phyloP scores from a whole-genome alignment of 2,888 invertebrate genomes.

The Agrotis ipsilon region DNA sequence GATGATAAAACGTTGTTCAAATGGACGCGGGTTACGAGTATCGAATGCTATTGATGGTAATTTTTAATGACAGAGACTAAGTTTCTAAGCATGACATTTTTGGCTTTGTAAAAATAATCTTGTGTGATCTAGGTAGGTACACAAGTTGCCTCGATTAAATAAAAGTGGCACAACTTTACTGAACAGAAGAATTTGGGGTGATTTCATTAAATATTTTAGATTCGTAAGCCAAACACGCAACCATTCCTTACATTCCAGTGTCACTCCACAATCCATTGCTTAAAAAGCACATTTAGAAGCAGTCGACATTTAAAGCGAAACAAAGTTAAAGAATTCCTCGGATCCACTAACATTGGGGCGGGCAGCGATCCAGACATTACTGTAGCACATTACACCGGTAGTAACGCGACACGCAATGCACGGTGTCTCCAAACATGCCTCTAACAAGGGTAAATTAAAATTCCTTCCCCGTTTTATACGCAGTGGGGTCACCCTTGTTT shows the following conservation, averaged over 20 bases:
- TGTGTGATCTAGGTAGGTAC: too few species aligned
- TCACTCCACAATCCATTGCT: constrained; percentile 37
- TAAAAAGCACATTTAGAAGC: constrained; percentile 44
- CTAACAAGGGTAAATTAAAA: constrained; percentile 88
- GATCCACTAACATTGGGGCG: constrained; percentile 44
- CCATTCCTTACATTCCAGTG: constrained; percentile 29
- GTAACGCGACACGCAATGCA: constrained; percentile 64
- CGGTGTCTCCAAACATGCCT: constrained; percentile 70
- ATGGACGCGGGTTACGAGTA: constrained; percentile 23
- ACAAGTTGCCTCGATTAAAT: too few species aligned
- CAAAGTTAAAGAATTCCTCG: constrained; percentile 62
- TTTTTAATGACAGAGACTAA: constrained; percentile 3
- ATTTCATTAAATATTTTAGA: constrained; percentile 1
- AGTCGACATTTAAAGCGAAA: constrained; percentile 48
- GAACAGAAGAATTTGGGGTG: background rate
- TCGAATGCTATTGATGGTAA: constrained; percentile 54
- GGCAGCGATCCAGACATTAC: constrained; percentile 63
- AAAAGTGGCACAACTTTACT: too few species aligned
- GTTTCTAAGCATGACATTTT: too few species aligned
- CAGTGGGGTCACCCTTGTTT: constrained; percentile 73
- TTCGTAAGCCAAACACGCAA: background rate
- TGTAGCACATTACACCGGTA: constrained; percentile 66
- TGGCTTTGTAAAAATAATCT: too few species aligned
- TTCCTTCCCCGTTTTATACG: constrained; percentile 80
- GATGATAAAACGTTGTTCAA: constrained; percentile 57